phyloP scores from a whole-genome alignment of 2,797 vertebrate genomes.

The Emydoidea blandingii region DNA sequence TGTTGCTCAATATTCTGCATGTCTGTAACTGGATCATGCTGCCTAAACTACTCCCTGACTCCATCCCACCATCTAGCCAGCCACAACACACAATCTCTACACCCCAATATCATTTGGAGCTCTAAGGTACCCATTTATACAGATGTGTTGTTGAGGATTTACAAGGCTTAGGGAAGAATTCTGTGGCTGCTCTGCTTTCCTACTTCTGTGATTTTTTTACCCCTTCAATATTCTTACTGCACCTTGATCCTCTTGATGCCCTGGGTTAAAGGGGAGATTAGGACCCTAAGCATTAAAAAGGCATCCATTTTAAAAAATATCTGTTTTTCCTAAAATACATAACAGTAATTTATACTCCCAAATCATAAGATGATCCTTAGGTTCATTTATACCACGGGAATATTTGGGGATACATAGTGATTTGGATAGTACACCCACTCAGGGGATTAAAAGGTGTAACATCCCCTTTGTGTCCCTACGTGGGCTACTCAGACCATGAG shows the following conservation, averaged over 20 bases:
- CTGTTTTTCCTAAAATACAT: too few species aligned
- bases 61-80: background rate
- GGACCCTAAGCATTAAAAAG: background rate
- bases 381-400: too few species aligned
- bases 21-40: background rate
- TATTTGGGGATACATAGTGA: background rate
- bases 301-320: background rate
- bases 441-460: background rate
- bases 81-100: rapidly evolving
- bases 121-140: background rate
- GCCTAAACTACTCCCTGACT: background rate
- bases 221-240: background rate
- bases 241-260: background rate
- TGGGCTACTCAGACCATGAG: background rate
- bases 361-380: too few species aligned
- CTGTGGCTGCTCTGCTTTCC: background rate
- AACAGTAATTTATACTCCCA: too few species aligned
- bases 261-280: background rate
- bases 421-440: background rate
- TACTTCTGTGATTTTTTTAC: background rate
- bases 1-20: background rate
- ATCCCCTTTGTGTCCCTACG: background rate
- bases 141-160: background rate
- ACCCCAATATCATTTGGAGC: background rate
- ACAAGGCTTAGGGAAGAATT: background rate